A percentile compares a stretch with the other conserved stretches of the same genome.
phyloP scores from a whole-genome alignment of 2,113 vertebrate genomes.

The Syngnathus floridae region DNA sequence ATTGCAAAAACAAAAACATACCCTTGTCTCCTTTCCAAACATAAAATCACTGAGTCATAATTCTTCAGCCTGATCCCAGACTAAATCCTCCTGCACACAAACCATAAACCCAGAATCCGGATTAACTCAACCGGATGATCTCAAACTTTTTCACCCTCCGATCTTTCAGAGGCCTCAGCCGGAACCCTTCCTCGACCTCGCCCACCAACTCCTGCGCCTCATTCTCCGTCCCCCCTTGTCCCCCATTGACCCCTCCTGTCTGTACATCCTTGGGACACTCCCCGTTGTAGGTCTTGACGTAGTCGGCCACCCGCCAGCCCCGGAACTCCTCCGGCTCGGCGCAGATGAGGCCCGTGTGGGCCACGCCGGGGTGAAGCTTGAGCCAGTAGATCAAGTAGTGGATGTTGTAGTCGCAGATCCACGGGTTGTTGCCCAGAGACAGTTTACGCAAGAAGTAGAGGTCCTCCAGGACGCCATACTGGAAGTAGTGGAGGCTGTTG shows the following conservation, averaged over 20 bases:
- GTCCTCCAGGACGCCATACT: conserved; percentile 90
- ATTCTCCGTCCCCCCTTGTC: conserved; percentile 57
- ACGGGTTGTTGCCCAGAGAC: conserved; percentile 83
- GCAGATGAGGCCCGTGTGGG: conserved; percentile 82
- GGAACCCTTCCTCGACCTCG: conserved; percentile 69
- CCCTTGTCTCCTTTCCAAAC: conserved; percentile 1
- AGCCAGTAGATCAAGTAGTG: conserved; percentile 98
- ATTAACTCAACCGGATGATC: conserved; percentile 67
- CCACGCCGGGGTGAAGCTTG: conserved; percentile 85
- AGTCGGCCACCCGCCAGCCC: conserved; percentile 88
- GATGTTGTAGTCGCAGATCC: conserved; percentile 96
- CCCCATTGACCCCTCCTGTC: conserved; percentile 59
- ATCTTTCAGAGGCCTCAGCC: conserved; percentile 49
- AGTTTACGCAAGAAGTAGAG: conserved; percentile 89
- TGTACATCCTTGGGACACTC: conserved; percentile 88
- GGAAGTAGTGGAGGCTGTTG: conserved; percentile 86
- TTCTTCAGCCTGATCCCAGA: conserved; percentile 25
- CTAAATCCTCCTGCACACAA: background rate
- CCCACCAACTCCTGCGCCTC: conserved; percentile 72
- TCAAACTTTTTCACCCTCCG: conserved; percentile 49
- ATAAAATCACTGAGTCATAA: conserved; percentile 14
- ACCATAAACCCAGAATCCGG: background rate
- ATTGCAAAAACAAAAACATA: conserved; percentile 15
- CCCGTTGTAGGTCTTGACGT: conserved; percentile 90
- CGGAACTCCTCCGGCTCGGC: conserved; percentile 81